Evolutionary conservation across 2,797 vertebrate genomes (phyloP).

Genomic region (Luscinia luscinia): DNA sequence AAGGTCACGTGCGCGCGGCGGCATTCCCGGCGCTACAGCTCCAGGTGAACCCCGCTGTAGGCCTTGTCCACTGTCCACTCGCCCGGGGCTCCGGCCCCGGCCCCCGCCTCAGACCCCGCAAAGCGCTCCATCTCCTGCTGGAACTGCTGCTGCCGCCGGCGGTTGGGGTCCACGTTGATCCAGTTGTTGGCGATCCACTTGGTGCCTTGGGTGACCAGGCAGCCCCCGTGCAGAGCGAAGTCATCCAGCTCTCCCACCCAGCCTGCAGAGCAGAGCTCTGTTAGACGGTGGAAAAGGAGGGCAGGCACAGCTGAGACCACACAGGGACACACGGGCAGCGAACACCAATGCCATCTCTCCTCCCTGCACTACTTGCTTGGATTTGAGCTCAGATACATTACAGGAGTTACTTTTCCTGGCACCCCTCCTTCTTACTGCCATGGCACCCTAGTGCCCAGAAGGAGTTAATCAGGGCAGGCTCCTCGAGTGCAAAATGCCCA

Average conservation of each 20-base stretch:
- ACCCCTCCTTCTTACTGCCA: neutral
- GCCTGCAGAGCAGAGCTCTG: slow-evolving; percentile 71
- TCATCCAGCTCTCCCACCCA: slow-evolving; percentile 99
- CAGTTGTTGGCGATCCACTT: slow-evolving; percentile 99
- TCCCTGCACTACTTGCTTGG: rapidly evolving
- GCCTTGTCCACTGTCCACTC: slow-evolving; percentile 81
- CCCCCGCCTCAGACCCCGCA: slow-evolving; percentile 32
- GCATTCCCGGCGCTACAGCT: slow-evolving; percentile 52
- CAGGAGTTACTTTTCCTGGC: neutral
- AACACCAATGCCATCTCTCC: rapidly evolving
- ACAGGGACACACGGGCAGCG: rapidly evolving
- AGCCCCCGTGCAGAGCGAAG: slow-evolving; percentile 95
- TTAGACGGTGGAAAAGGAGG: neutral
- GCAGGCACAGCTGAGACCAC: rapidly evolving
- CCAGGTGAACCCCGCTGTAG: slow-evolving; percentile 75
- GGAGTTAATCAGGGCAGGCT: neutral
- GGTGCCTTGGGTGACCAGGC: slow-evolving; percentile 91
- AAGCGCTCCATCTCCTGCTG: slow-evolving; percentile 86
- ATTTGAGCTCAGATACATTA: neutral
- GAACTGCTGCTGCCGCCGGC: slow-evolving; percentile 89
- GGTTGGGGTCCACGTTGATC: slow-evolving; percentile 97
- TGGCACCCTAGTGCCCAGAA: rapidly evolving
- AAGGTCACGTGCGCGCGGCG: neutral
- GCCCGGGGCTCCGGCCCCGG: slow-evolving; percentile 59
- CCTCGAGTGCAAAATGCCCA: neutral